Evolutionary conservation across 2,888 invertebrate genomes (phyloP).

Genomic region (Adineta ricciae): DNA sequence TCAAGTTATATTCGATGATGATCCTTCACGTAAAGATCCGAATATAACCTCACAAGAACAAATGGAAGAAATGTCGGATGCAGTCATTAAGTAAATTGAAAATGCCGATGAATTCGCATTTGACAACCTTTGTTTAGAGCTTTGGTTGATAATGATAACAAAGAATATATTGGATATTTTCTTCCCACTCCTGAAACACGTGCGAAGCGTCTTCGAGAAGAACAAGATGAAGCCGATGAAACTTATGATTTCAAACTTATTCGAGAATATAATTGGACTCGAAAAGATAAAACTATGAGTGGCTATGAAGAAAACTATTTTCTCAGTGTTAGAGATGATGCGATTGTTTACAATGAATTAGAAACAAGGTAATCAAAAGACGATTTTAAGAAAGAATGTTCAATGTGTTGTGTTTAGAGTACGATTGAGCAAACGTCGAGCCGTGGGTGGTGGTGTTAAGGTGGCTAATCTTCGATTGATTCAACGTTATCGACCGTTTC

Average conservation of each 20-base stretch:
- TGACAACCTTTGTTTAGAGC: slow-evolving; percentile 58
- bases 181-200: slow-evolving; percentile 84
- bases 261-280: slow-evolving; percentile 97
- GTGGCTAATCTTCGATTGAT: slow-evolving; percentile 21
- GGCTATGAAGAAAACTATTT: slow-evolving; percentile 96
- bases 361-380: slow-evolving; percentile 60
- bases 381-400: neutral
- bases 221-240: slow-evolving; percentile 66
- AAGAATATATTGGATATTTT: slow-evolving; percentile 97
- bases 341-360: slow-evolving; percentile 83
- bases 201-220: slow-evolving; percentile 73
- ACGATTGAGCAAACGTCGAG: slow-evolving; percentile 30
- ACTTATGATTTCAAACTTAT: slow-evolving; percentile 94
- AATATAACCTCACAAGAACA: slow-evolving; percentile 65
- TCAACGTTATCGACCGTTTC: slow-evolving; percentile 24
- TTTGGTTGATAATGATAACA: slow-evolving; percentile 96
- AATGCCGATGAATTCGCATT: too few species aligned
- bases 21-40: slow-evolving; percentile 81
- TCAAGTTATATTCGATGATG: slow-evolving; percentile 88
- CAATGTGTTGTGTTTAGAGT: neutral
- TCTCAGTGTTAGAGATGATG: slow-evolving; percentile 77
- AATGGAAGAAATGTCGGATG: slow-evolving; percentile 94
- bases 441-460: slow-evolving; percentile 21
- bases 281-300: slow-evolving; percentile 85
- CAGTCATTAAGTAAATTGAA: slow-evolving; percentile 74